A percentile compares a stretch with the other conserved stretches of the same genome.
phyloP scores from a whole-genome alignment of 2,797 vertebrate species.

The Mus minutoides region DNA sequence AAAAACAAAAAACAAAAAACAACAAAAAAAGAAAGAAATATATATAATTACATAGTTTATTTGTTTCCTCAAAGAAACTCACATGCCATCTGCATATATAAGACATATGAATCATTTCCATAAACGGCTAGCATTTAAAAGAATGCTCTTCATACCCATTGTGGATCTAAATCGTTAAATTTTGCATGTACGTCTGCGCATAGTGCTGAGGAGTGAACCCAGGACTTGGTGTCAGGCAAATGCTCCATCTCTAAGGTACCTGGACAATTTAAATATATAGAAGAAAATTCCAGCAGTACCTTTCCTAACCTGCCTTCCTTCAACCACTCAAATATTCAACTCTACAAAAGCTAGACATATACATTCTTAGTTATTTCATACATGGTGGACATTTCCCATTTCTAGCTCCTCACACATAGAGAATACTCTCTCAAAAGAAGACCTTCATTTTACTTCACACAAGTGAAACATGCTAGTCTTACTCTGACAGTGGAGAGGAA shows the following conservation, averaged over 20 bases:
- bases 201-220: neutral
- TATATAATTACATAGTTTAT: neutral
- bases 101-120: conserved; percentile 24
- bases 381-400: neutral
- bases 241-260: neutral
- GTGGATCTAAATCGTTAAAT: neutral
- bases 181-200: neutral
- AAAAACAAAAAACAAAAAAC: no score
- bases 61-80: conserved; percentile 62
- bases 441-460: neutral
- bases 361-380: neutral
- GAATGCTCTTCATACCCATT: neutral
- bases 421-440: neutral
- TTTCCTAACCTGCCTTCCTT: neutral
- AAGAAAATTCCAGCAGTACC: neutral
- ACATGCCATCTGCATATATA: conserved; percentile 32
- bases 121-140: neutral
- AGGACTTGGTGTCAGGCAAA: neutral
- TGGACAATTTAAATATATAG: neutral
- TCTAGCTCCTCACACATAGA: neutral
- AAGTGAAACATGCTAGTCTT: neutral
- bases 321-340: neutral
- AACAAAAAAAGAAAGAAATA: no score
- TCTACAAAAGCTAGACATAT: neutral
- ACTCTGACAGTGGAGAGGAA: neutral